A percentile compares a stretch with the other conserved stretches of the same genome.
Conservation (phyloP, 2,113 vertebrate species). For the Fukomys damarensis region DNA sequence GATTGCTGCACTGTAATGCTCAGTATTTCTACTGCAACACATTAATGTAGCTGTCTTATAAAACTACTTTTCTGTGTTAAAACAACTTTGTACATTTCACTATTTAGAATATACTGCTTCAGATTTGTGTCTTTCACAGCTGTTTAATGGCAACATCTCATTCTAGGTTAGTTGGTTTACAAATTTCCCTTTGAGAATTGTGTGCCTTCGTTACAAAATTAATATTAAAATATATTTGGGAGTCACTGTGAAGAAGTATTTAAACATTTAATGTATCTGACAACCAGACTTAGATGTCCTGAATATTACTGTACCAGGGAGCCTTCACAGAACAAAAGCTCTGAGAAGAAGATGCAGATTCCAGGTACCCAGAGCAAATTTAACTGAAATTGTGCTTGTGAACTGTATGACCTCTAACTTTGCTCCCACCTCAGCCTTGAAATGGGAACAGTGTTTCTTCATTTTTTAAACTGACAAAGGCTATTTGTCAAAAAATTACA, state of each 20-base stretch:
- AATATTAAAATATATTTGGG: background rate
- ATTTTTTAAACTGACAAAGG: background rate
- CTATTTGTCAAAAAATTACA: background rate
- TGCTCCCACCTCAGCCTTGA: background rate
- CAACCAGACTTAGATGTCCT: background rate
- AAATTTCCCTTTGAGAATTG: background rate
- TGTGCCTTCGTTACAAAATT: background rate
- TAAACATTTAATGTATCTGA: background rate
- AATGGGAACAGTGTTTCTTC: background rate
- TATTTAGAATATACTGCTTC: background rate
- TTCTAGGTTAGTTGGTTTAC: background rate
- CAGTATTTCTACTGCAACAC: background rate
- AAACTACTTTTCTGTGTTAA: conserved; percentile 42
- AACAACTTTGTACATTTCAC: background rate
- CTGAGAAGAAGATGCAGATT: background rate
- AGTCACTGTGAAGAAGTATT: background rate
- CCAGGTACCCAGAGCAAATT: background rate
- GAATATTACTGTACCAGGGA: background rate
- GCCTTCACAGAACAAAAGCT: background rate
- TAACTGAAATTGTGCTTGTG: background rate
- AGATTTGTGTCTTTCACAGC: background rate
- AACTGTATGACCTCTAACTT: background rate
- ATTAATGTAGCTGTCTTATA: background rate
- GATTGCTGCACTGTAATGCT: background rate
- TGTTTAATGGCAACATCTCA: conserved; percentile 9